Percentiles rank a stretch among this genome's conserved stretches.
Evolutionary conservation across 1,140 invertebrate genomes (phyloP).

Genomic region (Zaprionus tsacasi): DNA sequence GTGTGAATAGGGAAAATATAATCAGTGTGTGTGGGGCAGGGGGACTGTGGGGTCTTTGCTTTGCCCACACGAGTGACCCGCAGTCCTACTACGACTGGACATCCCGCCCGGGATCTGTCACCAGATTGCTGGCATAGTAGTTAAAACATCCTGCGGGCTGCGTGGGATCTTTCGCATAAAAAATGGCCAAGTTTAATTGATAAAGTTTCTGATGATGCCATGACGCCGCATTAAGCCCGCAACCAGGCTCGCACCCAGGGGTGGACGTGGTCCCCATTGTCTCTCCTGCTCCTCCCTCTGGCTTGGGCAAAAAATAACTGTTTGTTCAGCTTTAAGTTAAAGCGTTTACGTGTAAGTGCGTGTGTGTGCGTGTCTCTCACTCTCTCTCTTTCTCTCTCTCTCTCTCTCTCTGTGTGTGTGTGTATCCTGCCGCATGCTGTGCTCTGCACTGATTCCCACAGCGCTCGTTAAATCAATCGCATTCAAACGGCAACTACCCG

Average conservation of each 20-base stretch:
- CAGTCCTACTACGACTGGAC: constrained; percentile 14
- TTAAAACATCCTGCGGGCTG: constrained; percentile 61
- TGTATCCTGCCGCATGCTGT: constrained; percentile 42
- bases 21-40: neutral
- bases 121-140: constrained; percentile 47
- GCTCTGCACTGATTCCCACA: constrained; percentile 69
- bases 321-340: constrained; percentile 79
- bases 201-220: constrained; percentile 76
- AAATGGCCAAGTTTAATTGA: constrained; percentile 79
- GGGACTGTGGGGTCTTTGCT: constrained; percentile 21
- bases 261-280: too few relatives aligned
- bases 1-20: constrained; percentile 22
- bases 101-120: constrained; percentile 31
- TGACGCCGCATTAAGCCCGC: constrained; percentile 75
- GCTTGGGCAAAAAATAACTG: constrained; percentile 58
- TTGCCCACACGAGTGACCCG: constrained; percentile 39
- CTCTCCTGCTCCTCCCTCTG: too few relatives aligned
- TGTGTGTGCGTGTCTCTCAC: constrained; percentile 8
- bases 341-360: constrained; percentile 63
- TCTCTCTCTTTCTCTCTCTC: neutral
- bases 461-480: constrained; percentile 78
- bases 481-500: constrained; percentile 63
- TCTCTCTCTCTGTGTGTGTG: neutral
- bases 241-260: constrained; percentile 40
- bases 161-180: constrained; percentile 61